Base-by-base conservation (phyloP, 1,140 invertebrate genomes). In the Temnothorax curvispinosus region DNA sequence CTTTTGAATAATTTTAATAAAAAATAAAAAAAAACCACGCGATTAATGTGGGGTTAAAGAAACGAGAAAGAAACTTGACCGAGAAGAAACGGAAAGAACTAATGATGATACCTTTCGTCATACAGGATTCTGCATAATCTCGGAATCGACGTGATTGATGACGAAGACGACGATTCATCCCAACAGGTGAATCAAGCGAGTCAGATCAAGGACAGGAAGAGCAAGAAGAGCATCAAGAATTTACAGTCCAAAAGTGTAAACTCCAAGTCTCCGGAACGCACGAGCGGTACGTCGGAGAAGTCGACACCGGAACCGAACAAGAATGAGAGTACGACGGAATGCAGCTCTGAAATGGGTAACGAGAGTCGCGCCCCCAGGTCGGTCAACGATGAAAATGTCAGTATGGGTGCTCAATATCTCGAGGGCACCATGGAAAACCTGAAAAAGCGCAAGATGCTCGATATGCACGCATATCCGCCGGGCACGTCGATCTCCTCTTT, bases 111-210 rank as follows among this genome's bases (percentile, higher is more conserved):
- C 11, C 52, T 47, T 87, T 0, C 2, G 58, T 9, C 75, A 95
- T 95, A 9, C 93, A 98, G 97, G 92, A 96, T 98, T 65, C 94
- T 98, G 8, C 96, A 97, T 91, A 97, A 97, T 86, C 96, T 97
- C 92, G 97, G 98, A 90, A 96, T 98, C 44, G 96, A 97, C 87
- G 96, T 96, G 47, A 96, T 96, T 88, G 97, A 97, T 6, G 96
- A 96, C 65, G 96, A 96, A 3, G 96, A 96, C 1, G 95, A 96
- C 15, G 95, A 95, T 81, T 94, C 92, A 7, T 15, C 88, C 94
- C 92, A 80, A 87, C 77, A 81, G 47, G 8, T 64, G 69, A 96
- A 89, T 41, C 89, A 80, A 32, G n/a, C 32, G 64, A 96, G 89
- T 50, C 89, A 92, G 8, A 90, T 92, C 27, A 96, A 96, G 74